These are phyloP conservation scores for Chironomus striatipennis DNA, from an alignment of 1,140 invertebrate species.

Conservation along the genomic window DNA sequence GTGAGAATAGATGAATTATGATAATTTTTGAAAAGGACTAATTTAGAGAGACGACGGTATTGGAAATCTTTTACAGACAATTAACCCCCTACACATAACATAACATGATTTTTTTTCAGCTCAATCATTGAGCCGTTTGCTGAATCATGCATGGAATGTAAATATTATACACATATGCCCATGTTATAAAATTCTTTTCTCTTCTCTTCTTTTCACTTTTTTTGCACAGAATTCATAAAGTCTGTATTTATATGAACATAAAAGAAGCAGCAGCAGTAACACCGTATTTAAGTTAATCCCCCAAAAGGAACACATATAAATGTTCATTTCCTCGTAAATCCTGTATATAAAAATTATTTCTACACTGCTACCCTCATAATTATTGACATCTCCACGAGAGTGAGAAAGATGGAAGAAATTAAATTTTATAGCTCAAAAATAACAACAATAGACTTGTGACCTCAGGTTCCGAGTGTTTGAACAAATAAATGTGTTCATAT, in stretches of 20 bases:
- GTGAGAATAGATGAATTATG: too few species aligned
- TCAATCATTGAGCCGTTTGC: slow-evolving; percentile 17
- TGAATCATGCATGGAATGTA: neutral
- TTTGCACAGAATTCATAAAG: neutral
- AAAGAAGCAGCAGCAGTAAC: neutral
- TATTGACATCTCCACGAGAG: neutral
- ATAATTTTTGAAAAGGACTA: neutral
- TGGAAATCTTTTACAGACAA: slow-evolving; percentile 17
- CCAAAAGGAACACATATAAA: neutral
- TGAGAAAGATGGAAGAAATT: too few species aligned
- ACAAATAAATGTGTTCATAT: neutral
- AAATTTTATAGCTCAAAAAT: too few species aligned
- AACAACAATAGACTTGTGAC: neutral
- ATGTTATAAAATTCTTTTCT: neutral
- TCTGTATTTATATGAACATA: neutral
- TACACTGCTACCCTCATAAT: neutral
- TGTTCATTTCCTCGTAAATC: slow-evolving; percentile 12
- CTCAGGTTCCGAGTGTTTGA: neutral
- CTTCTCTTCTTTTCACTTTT: neutral
- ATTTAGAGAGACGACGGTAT: neutral
- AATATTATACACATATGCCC: neutral
- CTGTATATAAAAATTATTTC: neutral
- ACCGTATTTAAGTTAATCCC: slow-evolving; percentile 12
- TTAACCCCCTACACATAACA: neutral
- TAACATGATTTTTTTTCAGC: neutral